Evolutionary conservation across 2,888 invertebrate species (phyloP), one percentile per base, ranked within the genome.

Genomic region (Patella pellucida): DNA sequence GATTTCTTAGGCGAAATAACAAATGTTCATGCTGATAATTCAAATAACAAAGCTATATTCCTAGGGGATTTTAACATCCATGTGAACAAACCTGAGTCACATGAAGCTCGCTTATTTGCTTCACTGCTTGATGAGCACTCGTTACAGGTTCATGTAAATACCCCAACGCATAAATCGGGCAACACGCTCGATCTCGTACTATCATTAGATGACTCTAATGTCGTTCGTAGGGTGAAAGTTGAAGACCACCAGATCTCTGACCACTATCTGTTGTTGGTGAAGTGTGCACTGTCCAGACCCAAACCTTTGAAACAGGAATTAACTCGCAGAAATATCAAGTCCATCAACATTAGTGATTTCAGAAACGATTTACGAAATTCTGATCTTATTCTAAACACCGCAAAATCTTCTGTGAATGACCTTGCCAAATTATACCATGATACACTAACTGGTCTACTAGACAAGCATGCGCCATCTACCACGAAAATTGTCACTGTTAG

Each of bases 231-330:
- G n/a, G 41, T 69, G n/a, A 69, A 23, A 41, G 69, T 69, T 41
- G 69, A 41, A 27, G 69, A 69, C 41, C n/a, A n/a, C n/a, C 69
- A 69, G 31, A 69, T 69, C n/a, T n/a, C n/a, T n/a, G n/a, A n/a
- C n/a, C n/a, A n/a, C n/a, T n/a, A n/a, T n/a, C n/a, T n/a, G n/a
- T n/a, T n/a, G n/a, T n/a, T n/a, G n/a, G n/a, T n/a, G n/a, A n/a
- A n/a, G n/a, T n/a, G n/a, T n/a, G n/a, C n/a, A n/a, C n/a, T n/a
- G n/a, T n/a, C n/a, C n/a, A n/a, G n/a, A n/a, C n/a, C n/a, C n/a
- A n/a, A n/a, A 50, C n/a, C 69, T 4, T n/a, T 41, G 12, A 69
- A 69, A n/a, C 11, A 7, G 3, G 50, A 31, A 50, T n/a, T 31
- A 27, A 31, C 19, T 9, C 50, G 69, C 41, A 31, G 69, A 11